These are phyloP conservation scores for Alouatta palliata DNA, from an alignment of 2,113 vertebrate species.

Conservation along the genomic window DNA sequence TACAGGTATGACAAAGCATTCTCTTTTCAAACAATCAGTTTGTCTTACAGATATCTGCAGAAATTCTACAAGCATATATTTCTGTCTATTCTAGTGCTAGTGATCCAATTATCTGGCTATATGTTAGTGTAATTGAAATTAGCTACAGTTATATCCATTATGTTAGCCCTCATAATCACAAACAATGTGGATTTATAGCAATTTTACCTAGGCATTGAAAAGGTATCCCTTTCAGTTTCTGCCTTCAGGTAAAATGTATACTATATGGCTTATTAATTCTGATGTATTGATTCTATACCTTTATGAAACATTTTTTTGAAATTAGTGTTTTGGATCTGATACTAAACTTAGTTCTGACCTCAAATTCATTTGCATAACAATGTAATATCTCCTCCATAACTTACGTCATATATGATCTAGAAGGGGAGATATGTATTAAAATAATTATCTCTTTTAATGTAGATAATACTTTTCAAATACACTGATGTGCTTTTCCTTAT, in stretches of 20 bases:
- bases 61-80: neutral
- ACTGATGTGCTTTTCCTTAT: neutral
- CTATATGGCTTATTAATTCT: neutral
- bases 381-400: neutral
- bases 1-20: neutral
- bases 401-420: neutral
- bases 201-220: neutral
- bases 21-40: neutral
- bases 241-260: neutral
- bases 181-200: neutral
- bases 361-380: neutral
- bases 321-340: neutral
- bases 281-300: neutral
- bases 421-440: neutral
- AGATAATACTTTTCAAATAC: neutral
- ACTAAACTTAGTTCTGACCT: neutral
- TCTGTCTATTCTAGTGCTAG: too few relatives aligned
- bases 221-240: neutral
- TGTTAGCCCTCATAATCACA: neutral
- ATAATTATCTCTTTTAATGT: neutral
- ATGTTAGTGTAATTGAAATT: neutral
- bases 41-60: neutral
- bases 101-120: neutral
- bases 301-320: neutral
- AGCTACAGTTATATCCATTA: neutral